A percentile compares a stretch with the other conserved stretches of the same genome.
Evolutionary conservation across 2,113 vertebrate species (phyloP).

Genomic region (Varanus salvator): DNA sequence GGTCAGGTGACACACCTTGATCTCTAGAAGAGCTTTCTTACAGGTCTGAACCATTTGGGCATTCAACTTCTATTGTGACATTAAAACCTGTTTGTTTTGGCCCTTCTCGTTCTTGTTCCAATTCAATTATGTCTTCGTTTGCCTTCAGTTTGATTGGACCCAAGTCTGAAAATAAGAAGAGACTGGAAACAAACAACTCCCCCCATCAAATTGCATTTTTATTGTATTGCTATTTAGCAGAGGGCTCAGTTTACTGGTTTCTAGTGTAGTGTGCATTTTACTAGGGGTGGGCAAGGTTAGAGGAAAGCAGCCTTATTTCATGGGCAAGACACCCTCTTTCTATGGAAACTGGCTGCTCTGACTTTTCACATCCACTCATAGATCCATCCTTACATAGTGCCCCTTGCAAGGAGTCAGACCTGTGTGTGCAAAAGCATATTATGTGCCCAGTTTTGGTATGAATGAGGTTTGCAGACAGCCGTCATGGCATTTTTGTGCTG

Average conservation of each 20-base stretch:
- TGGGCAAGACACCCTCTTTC: not conserved
- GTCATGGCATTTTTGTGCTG: slow-evolving; percentile 26
- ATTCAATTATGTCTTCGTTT: not conserved
- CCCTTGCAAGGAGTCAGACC: not conserved
- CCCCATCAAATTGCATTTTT: not conserved
- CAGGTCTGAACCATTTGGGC: not conserved
- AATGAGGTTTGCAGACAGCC: not conserved
- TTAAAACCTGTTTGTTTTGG: not conserved
- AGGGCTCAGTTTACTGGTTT: not conserved
- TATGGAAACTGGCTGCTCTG: not conserved
- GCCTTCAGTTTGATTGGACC: not conserved
- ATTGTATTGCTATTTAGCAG: not conserved
- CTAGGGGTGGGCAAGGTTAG: not conserved
- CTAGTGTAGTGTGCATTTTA: not conserved
- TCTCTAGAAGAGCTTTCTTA: not conserved
- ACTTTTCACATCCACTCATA: not conserved
- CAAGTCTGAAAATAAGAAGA: not conserved
- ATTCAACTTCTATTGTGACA: not conserved
- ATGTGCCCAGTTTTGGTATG: not conserved
- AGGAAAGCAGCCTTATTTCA: not conserved
- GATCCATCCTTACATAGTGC: not conserved
- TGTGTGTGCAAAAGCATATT: not conserved
- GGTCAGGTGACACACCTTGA: not conserved
- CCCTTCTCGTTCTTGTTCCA: not conserved
- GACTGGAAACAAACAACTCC: too few relatives aligned